A percentile compares a stretch with the other conserved stretches of the same genome.
Evolutionary conservation across 2,888 invertebrate genomes (phyloP).

Genomic region (Drosophila maculinotata): DNA sequence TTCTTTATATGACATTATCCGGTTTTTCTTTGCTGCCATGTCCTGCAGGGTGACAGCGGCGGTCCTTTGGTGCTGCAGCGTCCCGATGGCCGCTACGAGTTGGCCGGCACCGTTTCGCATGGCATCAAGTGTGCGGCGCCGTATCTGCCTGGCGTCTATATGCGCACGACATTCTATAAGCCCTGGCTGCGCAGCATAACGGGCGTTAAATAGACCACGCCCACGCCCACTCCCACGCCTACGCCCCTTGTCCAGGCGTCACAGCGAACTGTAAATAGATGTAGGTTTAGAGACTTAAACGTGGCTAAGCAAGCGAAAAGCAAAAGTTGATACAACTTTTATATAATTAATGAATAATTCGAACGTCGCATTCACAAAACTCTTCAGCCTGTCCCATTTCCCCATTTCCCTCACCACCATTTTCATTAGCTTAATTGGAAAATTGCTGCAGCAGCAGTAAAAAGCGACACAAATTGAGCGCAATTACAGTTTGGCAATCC

Average conservation of each 20-base stretch:
- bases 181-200: constrained; percentile 95
- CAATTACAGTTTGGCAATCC: constrained; percentile 26
- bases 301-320: constrained; percentile 15
- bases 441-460: constrained; percentile 36
- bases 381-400: constrained; percentile 7
- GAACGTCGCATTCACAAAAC: constrained; percentile 40
- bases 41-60: constrained; percentile 93
- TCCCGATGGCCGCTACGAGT: constrained; percentile 93
- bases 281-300: constrained; percentile 59
- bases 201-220: constrained; percentile 87
- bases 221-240: constrained; percentile 22
- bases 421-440: constrained; percentile 61
- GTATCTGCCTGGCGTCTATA: constrained; percentile 96
- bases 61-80: constrained; percentile 94
- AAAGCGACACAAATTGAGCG: constrained; percentile 11
- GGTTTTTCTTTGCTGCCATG: not conserved
- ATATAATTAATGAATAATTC: constrained; percentile 30
- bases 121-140: constrained; percentile 98
- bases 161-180: constrained; percentile 96
- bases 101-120: constrained; percentile 96
- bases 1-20: not conserved
- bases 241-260: constrained; percentile 2
- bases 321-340: constrained; percentile 44
- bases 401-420: constrained; percentile 10
- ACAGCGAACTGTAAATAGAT: constrained; percentile 72